phyloP scores from a whole-genome alignment of 2,888 invertebrate species.

The Oxytorus armatus region DNA sequence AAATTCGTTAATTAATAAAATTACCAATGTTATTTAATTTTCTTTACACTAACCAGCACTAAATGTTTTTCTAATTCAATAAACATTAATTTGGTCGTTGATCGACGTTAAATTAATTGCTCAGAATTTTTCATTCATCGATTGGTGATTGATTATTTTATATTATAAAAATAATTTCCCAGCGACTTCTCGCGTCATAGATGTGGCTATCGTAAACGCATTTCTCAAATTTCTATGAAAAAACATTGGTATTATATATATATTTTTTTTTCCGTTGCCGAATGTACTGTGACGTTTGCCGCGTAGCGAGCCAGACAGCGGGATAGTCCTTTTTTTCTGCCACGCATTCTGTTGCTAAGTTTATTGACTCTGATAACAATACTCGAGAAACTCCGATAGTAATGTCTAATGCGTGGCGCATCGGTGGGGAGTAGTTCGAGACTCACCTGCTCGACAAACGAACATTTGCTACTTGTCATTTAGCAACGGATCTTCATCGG shows the following conservation, averaged over 20 bases:
- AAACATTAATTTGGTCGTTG: no score
- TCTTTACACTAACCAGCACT: no score
- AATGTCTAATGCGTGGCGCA: slow-evolving; percentile 23
- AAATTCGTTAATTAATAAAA: no score
- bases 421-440: neutral
- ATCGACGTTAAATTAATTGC: no score
- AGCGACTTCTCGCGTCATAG: neutral
- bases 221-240: neutral
- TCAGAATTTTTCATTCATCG: no score
- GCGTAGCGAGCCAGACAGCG: neutral
- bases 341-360: neutral
- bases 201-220: slow-evolving; percentile 9
- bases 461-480: neutral
- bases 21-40: no score
- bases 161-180: no score
- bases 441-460: neutral
- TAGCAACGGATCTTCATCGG: neutral
- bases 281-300: neutral
- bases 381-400: neutral
- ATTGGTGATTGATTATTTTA: no score
- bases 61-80: no score
- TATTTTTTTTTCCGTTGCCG: neutral
- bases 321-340: neutral
- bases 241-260: neutral
- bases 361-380: neutral